These are phyloP conservation scores for Holcopasites calliopsidis DNA, from an alignment of 1,140 invertebrate genomes.

Conservation along the genomic window DNA sequence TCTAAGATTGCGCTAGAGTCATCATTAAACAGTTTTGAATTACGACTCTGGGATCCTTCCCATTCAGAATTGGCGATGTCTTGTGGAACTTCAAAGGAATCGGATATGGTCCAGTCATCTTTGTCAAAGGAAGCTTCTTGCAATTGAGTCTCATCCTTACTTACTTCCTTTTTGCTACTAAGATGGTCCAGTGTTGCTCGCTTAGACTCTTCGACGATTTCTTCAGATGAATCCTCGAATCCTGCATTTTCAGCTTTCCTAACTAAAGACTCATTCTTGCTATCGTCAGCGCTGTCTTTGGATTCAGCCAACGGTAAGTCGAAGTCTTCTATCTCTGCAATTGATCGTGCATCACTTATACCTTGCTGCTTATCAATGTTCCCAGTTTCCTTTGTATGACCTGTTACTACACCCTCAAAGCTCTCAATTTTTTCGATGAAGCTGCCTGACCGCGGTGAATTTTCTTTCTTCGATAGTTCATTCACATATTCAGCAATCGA, in stretches of 20 bases:
- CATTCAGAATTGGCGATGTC: slow-evolving; percentile 31
- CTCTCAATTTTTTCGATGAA: not conserved
- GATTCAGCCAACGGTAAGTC: not conserved
- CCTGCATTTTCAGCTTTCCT: not conserved
- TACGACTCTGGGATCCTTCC: slow-evolving; percentile 16
- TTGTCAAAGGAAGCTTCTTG: slow-evolving; percentile 6
- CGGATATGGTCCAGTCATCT: slow-evolving; percentile 64
- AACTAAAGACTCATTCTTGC: not conserved
- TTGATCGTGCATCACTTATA: not conserved
- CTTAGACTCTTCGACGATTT: not conserved
- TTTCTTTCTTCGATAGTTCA: not conserved
- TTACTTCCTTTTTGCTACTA: not conserved
- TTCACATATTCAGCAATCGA: not conserved
- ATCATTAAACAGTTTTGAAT: slow-evolving; percentile 17
- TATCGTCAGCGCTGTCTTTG: slow-evolving; percentile 15
- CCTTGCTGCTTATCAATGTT: not conserved
- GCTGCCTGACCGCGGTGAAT: not conserved
- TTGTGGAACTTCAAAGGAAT: slow-evolving; percentile 59
- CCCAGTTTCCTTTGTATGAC: not conserved
- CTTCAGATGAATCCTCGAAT: not conserved
- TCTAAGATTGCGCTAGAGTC: not conserved
- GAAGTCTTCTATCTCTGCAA: not conserved
- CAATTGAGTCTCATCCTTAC: slow-evolving; percentile 21
- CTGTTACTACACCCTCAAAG: not conserved
- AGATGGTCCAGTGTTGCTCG: too few species aligned